A percentile compares a stretch with the other conserved stretches of the same genome.
phyloP scores from a whole-genome alignment of 2,888 invertebrate species.

The Agrypnus murinus region DNA sequence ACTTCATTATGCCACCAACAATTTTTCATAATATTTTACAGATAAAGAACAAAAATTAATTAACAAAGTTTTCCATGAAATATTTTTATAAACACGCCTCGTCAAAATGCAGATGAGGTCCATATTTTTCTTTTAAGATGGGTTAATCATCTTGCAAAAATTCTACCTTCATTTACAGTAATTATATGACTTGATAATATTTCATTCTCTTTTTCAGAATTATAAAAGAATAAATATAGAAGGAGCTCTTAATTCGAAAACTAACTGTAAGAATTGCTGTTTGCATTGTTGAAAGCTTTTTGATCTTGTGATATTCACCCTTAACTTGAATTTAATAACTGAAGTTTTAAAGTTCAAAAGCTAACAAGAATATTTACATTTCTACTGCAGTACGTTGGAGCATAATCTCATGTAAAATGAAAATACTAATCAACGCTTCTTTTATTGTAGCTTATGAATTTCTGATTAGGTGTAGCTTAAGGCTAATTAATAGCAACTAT shows the following conservation, averaged over 20 bases:
- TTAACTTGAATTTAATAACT: conserved; percentile 6
- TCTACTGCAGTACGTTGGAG: conserved; percentile 6
- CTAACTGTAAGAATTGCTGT: background rate
- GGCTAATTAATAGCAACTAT: conserved; percentile 14
- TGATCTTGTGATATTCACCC: background rate
- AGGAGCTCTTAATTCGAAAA: no score
- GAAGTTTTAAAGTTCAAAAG: conserved; percentile 14
- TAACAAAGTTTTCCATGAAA: conserved; percentile 13
- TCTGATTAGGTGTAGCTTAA: background rate
- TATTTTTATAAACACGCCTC: background rate
- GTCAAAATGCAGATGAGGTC: conserved; percentile 5
- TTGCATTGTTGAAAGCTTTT: background rate
- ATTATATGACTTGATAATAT: no score
- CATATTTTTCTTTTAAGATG: background rate
- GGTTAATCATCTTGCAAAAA: no score
- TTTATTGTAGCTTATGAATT: conserved; percentile 15
- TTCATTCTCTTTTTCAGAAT: no score
- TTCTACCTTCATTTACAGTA: no score
- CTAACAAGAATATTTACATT: conserved; percentile 21
- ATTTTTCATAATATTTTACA: conserved; percentile 19
- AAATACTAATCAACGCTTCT: conserved; percentile 35
- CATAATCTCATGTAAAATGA: conserved; percentile 27
- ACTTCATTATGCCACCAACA: conserved; percentile 8
- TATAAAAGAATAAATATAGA: no score
- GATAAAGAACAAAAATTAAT: conserved; percentile 26